Percentiles rank a stretch among this genome's conserved stretches.
phyloP scores from a whole-genome alignment of 2,113 vertebrate genomes.

The Antennarius striatus region DNA sequence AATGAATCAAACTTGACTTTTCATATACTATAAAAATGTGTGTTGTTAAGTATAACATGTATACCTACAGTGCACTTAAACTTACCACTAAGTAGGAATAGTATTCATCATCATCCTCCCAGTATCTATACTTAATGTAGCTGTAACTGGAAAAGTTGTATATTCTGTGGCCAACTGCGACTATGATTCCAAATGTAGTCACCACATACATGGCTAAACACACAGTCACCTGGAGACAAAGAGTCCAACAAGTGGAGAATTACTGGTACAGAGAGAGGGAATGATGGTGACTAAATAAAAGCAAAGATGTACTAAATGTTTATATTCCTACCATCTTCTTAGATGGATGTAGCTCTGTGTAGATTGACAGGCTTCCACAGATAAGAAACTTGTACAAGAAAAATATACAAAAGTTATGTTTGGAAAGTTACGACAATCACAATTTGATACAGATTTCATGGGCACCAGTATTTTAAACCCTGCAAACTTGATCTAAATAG shows the following conservation, averaged over 20 bases:
- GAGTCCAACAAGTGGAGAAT: neutral
- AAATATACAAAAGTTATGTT: neutral
- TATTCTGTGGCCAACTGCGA: conserved; percentile 33
- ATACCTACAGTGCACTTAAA: no score
- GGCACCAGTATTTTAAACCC: no score
- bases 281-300: neutral
- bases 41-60: no score
- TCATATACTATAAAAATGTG: no score
- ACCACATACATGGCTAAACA: conserved; percentile 68
- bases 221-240: conserved; percentile 59
- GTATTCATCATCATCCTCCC: no score
- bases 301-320: neutral
- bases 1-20: no score
- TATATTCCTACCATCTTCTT: conserved; percentile 62
- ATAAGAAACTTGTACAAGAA: conserved; percentile 57
- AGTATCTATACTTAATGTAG: no score
- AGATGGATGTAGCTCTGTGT: conserved; percentile 62
- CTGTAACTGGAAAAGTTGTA: fast-evolving
- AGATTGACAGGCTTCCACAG: conserved; percentile 68
- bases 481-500: no score
- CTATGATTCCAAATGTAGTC: conserved; percentile 43
- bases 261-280: neutral
- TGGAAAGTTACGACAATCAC: no score
- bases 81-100: no score
- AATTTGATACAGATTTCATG: no score